Evolutionary conservation across 2,113 vertebrate species (phyloP).

Genomic region (Corythaeola cristata): DNA sequence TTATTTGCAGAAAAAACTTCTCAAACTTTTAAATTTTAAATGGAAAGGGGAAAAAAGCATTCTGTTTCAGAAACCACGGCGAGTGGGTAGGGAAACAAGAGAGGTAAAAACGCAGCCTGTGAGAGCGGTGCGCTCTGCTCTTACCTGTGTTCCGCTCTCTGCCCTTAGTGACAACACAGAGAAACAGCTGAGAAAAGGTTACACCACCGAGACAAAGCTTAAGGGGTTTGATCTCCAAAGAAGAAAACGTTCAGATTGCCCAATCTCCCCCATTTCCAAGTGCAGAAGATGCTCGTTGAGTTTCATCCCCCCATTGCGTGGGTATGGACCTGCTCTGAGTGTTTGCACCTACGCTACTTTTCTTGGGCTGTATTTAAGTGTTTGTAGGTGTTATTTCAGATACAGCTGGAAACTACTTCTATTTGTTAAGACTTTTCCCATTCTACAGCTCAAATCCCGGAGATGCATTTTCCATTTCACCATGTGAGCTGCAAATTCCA

Average conservation of each 20-base stretch:
- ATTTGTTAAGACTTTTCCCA: rapidly evolving
- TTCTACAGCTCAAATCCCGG: not conserved
- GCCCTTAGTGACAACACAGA: not conserved
- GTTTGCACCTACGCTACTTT: rapidly evolving
- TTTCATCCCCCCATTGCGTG: not conserved
- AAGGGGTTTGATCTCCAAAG: rapidly evolving
- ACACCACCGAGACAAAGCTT: not conserved
- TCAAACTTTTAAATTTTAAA: constrained; percentile 11
- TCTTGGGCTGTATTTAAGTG: not conserved
- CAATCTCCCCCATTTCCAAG: not conserved
- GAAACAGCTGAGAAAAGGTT: not conserved
- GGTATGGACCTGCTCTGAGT: not conserved
- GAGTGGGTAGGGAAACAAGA: not conserved
- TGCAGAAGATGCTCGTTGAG: not conserved
- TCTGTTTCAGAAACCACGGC: not conserved
- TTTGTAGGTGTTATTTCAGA: rapidly evolving
- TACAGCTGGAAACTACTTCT: rapidly evolving
- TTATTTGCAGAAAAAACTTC: constrained; percentile 39
- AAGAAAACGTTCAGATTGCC: rapidly evolving
- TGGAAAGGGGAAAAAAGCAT: not conserved
- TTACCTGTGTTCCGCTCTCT: not conserved
- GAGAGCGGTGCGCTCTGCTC: not conserved
- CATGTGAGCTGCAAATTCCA: not conserved
- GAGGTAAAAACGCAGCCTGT: not conserved
- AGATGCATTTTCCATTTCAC: too few relatives aligned